A percentile compares a stretch with the other conserved stretches of the same genome.
Evolutionary conservation across 2,888 invertebrate genomes (phyloP).

Genomic region (Platycheirus rosarum): DNA sequence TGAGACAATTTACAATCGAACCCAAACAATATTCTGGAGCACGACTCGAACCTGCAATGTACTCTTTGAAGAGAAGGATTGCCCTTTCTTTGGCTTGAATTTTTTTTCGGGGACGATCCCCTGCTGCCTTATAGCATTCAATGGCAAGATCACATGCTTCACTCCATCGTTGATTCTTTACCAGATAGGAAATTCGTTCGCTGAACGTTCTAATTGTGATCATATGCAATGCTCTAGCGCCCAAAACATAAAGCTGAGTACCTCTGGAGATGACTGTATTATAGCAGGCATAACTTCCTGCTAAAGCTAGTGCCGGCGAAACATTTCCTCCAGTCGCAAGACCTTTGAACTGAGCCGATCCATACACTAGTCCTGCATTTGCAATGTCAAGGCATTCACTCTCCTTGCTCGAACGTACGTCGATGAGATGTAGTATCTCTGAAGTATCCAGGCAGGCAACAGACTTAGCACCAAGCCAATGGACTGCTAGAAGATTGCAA

Average conservation of each 20-base stretch:
- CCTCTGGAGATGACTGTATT: constrained; percentile 87
- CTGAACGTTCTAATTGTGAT: constrained; percentile 87
- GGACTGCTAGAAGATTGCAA: constrained; percentile 89
- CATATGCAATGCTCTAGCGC: constrained; percentile 85
- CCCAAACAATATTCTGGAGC: constrained; percentile 82
- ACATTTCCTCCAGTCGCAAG: constrained; percentile 98
- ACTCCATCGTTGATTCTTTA: constrained; percentile 84
- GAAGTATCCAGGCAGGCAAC: constrained; percentile 91
- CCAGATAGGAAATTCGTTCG: constrained; percentile 86
- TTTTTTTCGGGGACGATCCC: constrained; percentile 81
- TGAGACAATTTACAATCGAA: constrained; percentile 80
- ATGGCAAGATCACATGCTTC: constrained; percentile 85
- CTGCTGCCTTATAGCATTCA: constrained; percentile 82
- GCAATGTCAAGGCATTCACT: constrained; percentile 92
- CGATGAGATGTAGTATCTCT: constrained; percentile 94
- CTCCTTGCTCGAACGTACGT: constrained; percentile 94
- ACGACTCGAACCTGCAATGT: constrained; percentile 81
- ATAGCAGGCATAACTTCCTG: constrained; percentile 87
- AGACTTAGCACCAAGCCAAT: constrained; percentile 92
- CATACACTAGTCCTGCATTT: constrained; percentile 91
- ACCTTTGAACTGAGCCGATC: constrained; percentile 93
- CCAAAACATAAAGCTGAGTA: constrained; percentile 88
- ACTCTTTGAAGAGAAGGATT: constrained; percentile 83
- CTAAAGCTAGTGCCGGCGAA: constrained; percentile 85
- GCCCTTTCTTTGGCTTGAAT: constrained; percentile 82